Base-by-base conservation (phyloP, 2,888 invertebrate species). In the Phymatocera aterrima region DNA sequence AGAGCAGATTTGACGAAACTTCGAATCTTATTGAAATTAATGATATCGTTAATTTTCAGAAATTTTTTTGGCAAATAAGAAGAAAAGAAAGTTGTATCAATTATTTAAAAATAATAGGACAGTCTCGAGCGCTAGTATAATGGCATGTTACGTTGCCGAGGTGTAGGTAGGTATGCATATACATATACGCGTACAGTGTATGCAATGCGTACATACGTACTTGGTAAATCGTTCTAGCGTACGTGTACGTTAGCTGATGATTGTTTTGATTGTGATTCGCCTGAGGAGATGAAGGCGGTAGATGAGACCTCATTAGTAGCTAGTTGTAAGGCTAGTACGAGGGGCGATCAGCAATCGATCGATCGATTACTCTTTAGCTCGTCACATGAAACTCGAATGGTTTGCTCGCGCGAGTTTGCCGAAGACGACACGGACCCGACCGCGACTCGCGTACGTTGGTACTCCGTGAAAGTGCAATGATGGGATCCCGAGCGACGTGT, bases 361-460 rank as follows among this genome's bases (percentile, higher is more conserved):
- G 72, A 72, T 72, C 72, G 72, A 72, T 72, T 72, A 51, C 72
- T 72, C 72, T 72, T 72, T 51, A 24, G 72, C 72, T 72, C 72
- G 72, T 72, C 72, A 72, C 72, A 31, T 51, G 72, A 72, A 68
- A 68, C 68, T 68, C 64, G 64, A 68, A n/a, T n/a, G n/a, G n/a
- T n/a, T n/a, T n/a, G n/a, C 68, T 43, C 68, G 24, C 64, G 37
- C 24, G 43, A 43, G 24, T 24, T n/a, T 46, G 68, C 12, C 68
- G 43, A 24, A 12, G 64, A 43, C 8, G 43, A 43, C 43, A n/a
- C n/a, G 43, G 43, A 43, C 15, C 43, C 43, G 43, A 12, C 43
- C 8, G 43, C 15, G 10, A 12, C 10, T 43, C 43, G n/a, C n/a
- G n/a, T n/a, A n/a, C n/a, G n/a, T n/a, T n/a, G 54, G 15, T 6